Base-by-base conservation (phyloP, 2,888 invertebrate genomes). In the Lasioglossum oenotherae region DNA sequence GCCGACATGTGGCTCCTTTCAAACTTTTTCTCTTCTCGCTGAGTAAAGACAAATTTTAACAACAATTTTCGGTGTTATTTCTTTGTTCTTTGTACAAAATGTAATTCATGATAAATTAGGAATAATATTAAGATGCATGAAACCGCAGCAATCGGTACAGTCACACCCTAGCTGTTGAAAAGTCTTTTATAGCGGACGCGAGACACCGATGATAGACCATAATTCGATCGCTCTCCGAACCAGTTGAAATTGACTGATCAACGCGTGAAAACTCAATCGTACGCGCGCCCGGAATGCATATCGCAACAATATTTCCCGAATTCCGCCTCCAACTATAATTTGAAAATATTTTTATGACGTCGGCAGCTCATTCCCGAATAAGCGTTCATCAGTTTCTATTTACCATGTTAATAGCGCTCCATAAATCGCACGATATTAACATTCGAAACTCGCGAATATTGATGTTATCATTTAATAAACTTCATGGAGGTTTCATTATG, bases 371-470 rank as follows among this genome's bases (percentile, higher is more conserved):
- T 41, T 38, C n/a, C 12, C 67, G 35, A 31, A 67, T 8, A 23
- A n/a, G 12, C n/a, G 69, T n/a, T 38, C 69, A 69, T 38, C 67
- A 38, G 35, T 69, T 69, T 69, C 69, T 67, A 35, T 38, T 69
- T n/a, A 35, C 12, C 23, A 10, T 41, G 41, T 5, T 38, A 35
- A 67, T 10, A n/a, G 12, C n/a, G 5, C 41, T 69, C 35, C 41
- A 38, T 4, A 38, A 69, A 69, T 38, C 12, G 19, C 38, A 19
- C 10, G 12, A n/a, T 41, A 69, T 41, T n/a, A 38, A 69, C 69
- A 35, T 69, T 69, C 23, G 69, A n/a, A 41, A 12, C 69, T 12
- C 35, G 69, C 38, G 69, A 38, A 41, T 69, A 38, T 67, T 35
- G 67, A 31, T 16, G 67, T 67, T 67, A 38, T n/a, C 8, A 38